Percentiles rank a stretch among this genome's conserved stretches.
Conservation (phyloP, 2,113 vertebrate species). For the Peromyscus leucopus region DNA sequence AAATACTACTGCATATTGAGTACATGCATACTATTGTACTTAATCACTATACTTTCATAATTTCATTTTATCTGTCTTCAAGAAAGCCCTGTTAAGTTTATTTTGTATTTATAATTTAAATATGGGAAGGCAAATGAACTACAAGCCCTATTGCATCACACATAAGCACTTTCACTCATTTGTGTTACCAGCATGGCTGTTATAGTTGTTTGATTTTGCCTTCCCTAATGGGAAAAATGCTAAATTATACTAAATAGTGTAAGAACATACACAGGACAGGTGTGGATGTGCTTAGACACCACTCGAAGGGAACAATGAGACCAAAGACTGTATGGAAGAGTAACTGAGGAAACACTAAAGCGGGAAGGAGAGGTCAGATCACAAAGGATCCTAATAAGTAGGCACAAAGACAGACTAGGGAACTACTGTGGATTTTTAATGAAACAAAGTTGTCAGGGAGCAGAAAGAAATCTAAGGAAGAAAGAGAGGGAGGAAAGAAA, state of each 20-base stretch:
- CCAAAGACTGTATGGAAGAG: background rate
- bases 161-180: background rate
- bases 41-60: background rate
- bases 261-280: background rate
- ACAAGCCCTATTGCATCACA: background rate
- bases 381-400: background rate
- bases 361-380: background rate
- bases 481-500: background rate
- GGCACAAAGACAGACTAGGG: background rate
- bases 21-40: background rate
- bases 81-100: background rate
- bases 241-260: background rate
- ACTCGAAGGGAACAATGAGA: background rate
- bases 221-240: background rate
- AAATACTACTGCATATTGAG: background rate
- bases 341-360: background rate
- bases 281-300: background rate
- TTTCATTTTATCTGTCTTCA: background rate
- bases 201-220: background rate
- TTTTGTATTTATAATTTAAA: conserved; percentile 41
- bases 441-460: background rate
- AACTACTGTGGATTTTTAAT: background rate
- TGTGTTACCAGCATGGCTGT: background rate
- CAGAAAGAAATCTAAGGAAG: background rate
- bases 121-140: background rate